Percentiles rank a stretch among this genome's conserved stretches.
Conservation (phyloP, 2,113 vertebrate genomes). For the Eurypyga helias region DNA sequence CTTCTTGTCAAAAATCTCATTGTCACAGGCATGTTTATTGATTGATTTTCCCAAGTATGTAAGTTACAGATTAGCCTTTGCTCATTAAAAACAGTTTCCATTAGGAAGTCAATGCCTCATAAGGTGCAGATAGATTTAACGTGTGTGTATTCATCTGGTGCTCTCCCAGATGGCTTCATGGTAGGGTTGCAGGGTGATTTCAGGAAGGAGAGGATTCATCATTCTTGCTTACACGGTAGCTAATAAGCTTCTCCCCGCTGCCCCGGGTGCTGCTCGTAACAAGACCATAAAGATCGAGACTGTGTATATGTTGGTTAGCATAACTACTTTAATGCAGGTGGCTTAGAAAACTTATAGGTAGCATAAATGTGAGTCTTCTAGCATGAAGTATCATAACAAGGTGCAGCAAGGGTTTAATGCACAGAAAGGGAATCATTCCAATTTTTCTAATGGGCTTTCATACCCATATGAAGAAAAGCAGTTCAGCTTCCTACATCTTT, state of each 20-base stretch:
- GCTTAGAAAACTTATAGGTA: slow-evolving; percentile 23
- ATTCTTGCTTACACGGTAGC: background rate
- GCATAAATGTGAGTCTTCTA: slow-evolving; percentile 10
- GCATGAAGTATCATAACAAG: slow-evolving; percentile 39
- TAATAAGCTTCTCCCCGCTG: background rate
- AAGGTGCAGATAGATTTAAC: background rate
- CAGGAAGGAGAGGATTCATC: background rate
- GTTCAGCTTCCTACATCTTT: slow-evolving; percentile 67
- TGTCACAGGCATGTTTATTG: background rate
- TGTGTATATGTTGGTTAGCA: background rate
- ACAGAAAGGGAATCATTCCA: slow-evolving; percentile 47
- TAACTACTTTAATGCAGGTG: slow-evolving; percentile 31
- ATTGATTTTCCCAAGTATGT: background rate
- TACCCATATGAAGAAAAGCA: slow-evolving; percentile 55
- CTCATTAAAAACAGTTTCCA: background rate
- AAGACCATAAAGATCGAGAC: slow-evolving; percentile 1
- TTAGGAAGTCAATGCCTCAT: background rate
- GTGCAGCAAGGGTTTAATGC: slow-evolving; percentile 30
- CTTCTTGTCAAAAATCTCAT: slow-evolving; percentile 31
- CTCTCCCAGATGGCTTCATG: background rate
- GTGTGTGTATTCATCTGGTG: background rate
- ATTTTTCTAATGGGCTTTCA: slow-evolving; percentile 67
- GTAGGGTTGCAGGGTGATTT: background rate
- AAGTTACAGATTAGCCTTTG: background rate
- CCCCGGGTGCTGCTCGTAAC: background rate